Base-by-base conservation (phyloP, 2,113 vertebrate species). In the Pantherophis guttatus region DNA sequence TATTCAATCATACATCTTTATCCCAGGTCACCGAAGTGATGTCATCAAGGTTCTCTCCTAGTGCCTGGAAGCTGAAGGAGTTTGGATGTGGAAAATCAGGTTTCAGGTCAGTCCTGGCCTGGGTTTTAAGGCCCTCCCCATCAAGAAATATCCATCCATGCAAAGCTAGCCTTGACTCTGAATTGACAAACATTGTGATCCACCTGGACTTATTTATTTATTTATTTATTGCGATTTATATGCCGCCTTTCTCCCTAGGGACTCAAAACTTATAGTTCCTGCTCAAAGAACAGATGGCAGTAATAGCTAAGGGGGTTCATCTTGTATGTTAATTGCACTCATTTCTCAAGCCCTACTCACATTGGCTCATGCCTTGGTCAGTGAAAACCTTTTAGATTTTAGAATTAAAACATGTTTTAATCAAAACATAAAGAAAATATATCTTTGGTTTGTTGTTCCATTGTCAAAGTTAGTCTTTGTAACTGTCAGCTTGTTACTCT, bases 341-440 rank as follows among this genome's bases (percentile, higher is more conserved):
- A 81, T 81, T 81, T 19, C 17, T 81, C 15, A 15, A 8, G 70
- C 2, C 70, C 65, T 15, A 17, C 29, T 75, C n/a, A 75, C 13
- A 17, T 13, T 75, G 65, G 29, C 29, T 33, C 65, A n/a, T 70
- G 65, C 65, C 33, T 81, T 11, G 3, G 11, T 0, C 0, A 5
- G 92, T 93, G 91, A 24, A 21, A 94, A 85, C 75, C 52, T 89
- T 24, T 59, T 59, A 59, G 23, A 23, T 59, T 59, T 59, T 59
- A 59, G 23, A 13, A 59, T 59, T 57, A 29, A 70, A 57, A 17
- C 0, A 0, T 1, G 93, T 10, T 86, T 95, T 86, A 5, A 86
- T 55, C 92, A 65, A 13, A 9, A 65, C 13, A n/a, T 39, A 1
- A 1, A 26, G 86, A 33, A 53, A 39, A 55, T 0, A 44, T 59